Evolutionary conservation across 2,797 vertebrate species (phyloP).

Genomic region (Chelon auratus): DNA sequence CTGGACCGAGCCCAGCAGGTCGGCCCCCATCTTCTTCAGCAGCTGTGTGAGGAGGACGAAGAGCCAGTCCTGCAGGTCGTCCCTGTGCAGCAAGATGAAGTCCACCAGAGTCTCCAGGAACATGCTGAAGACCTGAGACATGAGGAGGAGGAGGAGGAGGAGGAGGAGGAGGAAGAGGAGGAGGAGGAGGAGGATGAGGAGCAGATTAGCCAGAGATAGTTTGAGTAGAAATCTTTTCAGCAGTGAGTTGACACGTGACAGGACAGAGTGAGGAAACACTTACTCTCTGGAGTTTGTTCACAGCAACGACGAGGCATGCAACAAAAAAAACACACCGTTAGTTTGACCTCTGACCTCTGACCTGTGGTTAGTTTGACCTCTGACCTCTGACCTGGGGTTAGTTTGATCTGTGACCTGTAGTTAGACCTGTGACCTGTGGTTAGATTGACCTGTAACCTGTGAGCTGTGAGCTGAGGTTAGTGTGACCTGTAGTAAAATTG

Average conservation of each 20-base stretch:
- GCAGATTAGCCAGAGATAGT: too few relatives aligned
- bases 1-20: constrained; percentile 95
- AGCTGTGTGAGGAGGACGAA: constrained; percentile 96
- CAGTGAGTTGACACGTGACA: not conserved
- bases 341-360: constrained; percentile 9
- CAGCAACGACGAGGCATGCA: constrained; percentile 89
- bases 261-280: constrained; percentile 69
- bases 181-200: not conserved
- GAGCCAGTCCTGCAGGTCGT: constrained; percentile 97
- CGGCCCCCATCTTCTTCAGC: constrained; percentile 97
- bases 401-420: too few relatives aligned
- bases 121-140: constrained; percentile 85
- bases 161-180: too few relatives aligned
- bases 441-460: too few relatives aligned
- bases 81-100: constrained; percentile 94
- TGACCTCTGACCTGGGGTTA: too few relatives aligned
- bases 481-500: too few relatives aligned
- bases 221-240: too few relatives aligned
- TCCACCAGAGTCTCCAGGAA: constrained; percentile 98
- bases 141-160: too few relatives aligned
- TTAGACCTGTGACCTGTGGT: too few relatives aligned
- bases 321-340: constrained; percentile 84
- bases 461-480: too few relatives aligned
- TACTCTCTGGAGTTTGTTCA: constrained; percentile 93
- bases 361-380: too few relatives aligned